These are phyloP conservation scores for Acipenser transmontanus DNA, from an alignment of 2,797 vertebrate genomes.

Conservation along the genomic window DNA sequence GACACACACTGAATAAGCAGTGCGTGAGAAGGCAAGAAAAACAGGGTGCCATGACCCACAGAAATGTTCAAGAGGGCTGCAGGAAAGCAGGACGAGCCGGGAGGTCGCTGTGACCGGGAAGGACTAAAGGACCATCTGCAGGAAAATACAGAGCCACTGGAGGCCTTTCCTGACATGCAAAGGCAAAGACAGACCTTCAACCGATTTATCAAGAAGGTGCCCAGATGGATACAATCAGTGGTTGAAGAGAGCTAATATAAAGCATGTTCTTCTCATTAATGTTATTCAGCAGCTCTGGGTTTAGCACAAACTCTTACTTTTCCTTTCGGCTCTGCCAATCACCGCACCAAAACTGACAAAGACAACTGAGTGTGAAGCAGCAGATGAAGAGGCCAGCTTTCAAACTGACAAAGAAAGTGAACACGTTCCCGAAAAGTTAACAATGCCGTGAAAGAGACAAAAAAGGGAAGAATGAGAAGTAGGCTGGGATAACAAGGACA, in stretches of 20 bases:
- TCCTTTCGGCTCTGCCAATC: background rate
- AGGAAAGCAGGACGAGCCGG: background rate
- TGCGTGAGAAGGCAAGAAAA: too few species aligned
- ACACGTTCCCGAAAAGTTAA: background rate
- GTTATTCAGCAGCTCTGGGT: background rate
- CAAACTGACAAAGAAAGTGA: background rate
- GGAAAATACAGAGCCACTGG: background rate
- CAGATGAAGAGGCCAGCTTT: background rate
- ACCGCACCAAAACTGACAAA: background rate
- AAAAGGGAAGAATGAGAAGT: too few species aligned
- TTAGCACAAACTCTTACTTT: background rate
- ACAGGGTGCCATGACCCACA: too few species aligned
- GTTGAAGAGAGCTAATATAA: background rate
- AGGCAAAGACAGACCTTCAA: background rate
- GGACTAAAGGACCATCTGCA: background rate
- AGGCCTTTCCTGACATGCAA: background rate
- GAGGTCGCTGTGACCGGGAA: background rate
- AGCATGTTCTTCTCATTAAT: background rate
- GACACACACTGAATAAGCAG: too few species aligned
- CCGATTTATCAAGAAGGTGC: background rate
- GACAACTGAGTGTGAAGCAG: background rate
- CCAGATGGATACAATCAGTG: background rate
- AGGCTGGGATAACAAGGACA: too few species aligned
- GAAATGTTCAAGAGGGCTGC: too few species aligned
- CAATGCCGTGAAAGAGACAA: too few species aligned